Evolutionary conservation across 2,888 invertebrate genomes (phyloP).

Genomic region (Trichopoda pennipes): DNA sequence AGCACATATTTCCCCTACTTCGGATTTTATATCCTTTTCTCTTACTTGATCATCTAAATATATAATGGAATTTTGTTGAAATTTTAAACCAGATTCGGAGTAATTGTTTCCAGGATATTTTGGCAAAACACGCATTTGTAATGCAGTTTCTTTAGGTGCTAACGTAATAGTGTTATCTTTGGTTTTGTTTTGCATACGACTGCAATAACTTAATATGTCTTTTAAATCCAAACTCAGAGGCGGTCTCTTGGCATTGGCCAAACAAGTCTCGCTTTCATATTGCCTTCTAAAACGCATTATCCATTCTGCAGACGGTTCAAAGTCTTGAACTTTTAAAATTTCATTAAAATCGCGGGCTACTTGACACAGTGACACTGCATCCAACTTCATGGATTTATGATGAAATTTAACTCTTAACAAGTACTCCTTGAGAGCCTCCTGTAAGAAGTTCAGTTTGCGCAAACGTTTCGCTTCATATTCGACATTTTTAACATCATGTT

Average conservation of each 20-base stretch:
- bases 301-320: constrained; percentile 75
- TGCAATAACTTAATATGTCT: constrained; percentile 77
- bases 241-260: constrained; percentile 60
- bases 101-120: constrained; percentile 30
- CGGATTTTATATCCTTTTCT: constrained; percentile 59
- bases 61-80: constrained; percentile 60
- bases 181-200: constrained; percentile 73
- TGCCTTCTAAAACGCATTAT: constrained; percentile 74
- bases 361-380: constrained; percentile 71
- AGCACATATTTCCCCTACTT: constrained; percentile 40
- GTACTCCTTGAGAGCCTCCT: constrained; percentile 77
- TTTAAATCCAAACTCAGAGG: constrained; percentile 75
- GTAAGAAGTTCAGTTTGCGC: constrained; percentile 76
- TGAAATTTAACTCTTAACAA: constrained; percentile 76
- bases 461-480: constrained; percentile 74
- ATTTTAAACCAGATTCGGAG: constrained; percentile 54
- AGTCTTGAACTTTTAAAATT: constrained; percentile 76
- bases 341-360: constrained; percentile 74
- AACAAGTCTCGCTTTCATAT: constrained; percentile 69
- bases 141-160: constrained; percentile 70
- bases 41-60: constrained; percentile 59
- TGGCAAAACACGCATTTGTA: constrained; percentile 60
- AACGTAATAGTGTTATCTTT: constrained; percentile 71
- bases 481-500: constrained; percentile 71
- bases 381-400: constrained; percentile 71